phyloP scores from a whole-genome alignment of 1,140 invertebrate genomes.

The Onthophagus taurus region DNA sequence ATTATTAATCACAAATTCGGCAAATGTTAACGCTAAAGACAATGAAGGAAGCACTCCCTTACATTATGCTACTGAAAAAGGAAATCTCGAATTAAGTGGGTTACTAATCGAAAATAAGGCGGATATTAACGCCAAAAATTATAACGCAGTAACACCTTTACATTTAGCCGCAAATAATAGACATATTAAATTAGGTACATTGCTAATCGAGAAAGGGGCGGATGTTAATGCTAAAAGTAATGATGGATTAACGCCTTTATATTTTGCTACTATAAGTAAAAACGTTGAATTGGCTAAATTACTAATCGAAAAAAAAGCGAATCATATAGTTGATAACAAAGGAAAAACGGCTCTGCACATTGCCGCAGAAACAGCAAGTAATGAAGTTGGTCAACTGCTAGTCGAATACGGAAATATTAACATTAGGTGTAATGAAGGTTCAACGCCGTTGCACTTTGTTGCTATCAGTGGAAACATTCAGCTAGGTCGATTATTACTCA shows the following conservation, averaged over 20 bases:
- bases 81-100: too few species aligned
- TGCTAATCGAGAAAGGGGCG: constrained; percentile 18
- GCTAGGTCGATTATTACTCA: neutral
- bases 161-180: constrained; percentile 43
- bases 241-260: constrained; percentile 32
- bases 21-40: too few species aligned
- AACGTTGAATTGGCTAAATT: constrained; percentile 32
- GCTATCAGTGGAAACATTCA: neutral
- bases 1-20: too few species aligned
- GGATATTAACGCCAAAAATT: constrained; percentile 15
- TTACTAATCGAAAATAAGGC: constrained; percentile 4
- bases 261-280: constrained; percentile 38
- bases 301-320: constrained; percentile 13
- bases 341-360: constrained; percentile 1
- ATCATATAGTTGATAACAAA: constrained; percentile 12
- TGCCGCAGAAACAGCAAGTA: neutral
- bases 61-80: too few species aligned
- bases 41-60: too few species aligned
- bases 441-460: neutral
- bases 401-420: neutral
- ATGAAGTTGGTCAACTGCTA: constrained; percentile 8
- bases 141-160: constrained; percentile 34
- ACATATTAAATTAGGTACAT: constrained; percentile 34
- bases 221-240: constrained; percentile 12
- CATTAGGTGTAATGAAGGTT: neutral